These are phyloP conservation scores for Eutrigla gurnardus DNA, from an alignment of 2,797 vertebrate genomes.

Conservation along the genomic window DNA sequence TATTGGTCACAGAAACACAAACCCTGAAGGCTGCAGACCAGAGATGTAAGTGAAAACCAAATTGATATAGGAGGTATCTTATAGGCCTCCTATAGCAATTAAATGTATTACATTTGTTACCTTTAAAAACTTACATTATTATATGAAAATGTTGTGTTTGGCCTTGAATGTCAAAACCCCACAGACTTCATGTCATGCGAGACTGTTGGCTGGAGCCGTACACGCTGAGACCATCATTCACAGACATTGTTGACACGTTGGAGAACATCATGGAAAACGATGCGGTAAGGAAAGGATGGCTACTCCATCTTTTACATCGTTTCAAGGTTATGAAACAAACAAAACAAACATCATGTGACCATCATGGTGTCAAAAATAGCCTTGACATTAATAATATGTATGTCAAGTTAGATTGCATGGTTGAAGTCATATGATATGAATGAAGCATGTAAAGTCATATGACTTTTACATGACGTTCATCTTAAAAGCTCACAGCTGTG, in stretches of 20 bases:
- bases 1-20: slow-evolving; percentile 77
- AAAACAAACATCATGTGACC: background rate
- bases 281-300: slow-evolving; percentile 63
- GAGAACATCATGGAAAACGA: slow-evolving; percentile 80
- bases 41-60: slow-evolving; percentile 77
- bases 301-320: background rate
- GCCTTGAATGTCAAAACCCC: background rate
- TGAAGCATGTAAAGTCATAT: background rate
- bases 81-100: too few relatives aligned
- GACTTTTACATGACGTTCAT: background rate
- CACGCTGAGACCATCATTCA: slow-evolving; percentile 78
- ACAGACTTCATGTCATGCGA: slow-evolving; percentile 78
- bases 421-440: slow-evolving; percentile 2
- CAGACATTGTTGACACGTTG: slow-evolving; percentile 73
- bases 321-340: background rate
- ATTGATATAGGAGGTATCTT: too few relatives aligned
- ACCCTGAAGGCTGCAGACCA: slow-evolving; percentile 79
- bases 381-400: background rate
- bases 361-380: background rate
- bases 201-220: slow-evolving; percentile 82
- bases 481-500: background rate
- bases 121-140: too few relatives aligned
- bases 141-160: too few relatives aligned
- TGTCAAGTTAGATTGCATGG: background rate
- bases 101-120: too few relatives aligned